phyloP scores from a whole-genome alignment of 2,113 vertebrate genomes.

The Bucco capensis region DNA sequence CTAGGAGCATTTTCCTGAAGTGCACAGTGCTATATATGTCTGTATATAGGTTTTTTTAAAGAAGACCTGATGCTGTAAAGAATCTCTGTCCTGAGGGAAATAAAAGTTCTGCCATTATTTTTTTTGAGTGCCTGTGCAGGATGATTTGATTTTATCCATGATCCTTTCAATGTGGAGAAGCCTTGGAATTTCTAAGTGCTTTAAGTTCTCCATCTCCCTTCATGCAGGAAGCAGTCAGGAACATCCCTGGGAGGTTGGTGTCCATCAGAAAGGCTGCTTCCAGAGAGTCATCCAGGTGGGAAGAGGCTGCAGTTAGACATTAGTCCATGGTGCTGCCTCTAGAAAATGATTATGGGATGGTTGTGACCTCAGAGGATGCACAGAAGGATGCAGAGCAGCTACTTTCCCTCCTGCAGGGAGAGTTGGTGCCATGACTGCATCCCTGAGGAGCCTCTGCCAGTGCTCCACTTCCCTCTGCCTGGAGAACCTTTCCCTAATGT shows the following conservation, averaged over 20 bases:
- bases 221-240: fast-evolving
- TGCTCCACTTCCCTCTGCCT: too few relatives aligned
- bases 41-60: conserved; percentile 12
- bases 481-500: too few relatives aligned
- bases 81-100: conserved; percentile 22
- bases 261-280: neutral
- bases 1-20: neutral
- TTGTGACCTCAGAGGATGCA: neutral
- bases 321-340: fast-evolving
- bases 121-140: neutral
- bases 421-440: too few relatives aligned
- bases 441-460: too few relatives aligned
- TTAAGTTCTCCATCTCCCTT: neutral
- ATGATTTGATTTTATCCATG: neutral
- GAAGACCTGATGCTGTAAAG: conserved; percentile 14
- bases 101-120: conserved; percentile 12
- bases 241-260: neutral
- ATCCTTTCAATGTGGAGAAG: neutral
- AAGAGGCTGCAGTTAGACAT: neutral
- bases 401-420: neutral
- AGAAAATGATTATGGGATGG: neutral
- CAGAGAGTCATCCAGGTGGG: neutral
- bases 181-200: neutral
- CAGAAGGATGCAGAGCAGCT: neutral
- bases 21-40: neutral